phyloP scores from a whole-genome alignment of 2,113 vertebrate species.

The Bettongia penicillata region DNA sequence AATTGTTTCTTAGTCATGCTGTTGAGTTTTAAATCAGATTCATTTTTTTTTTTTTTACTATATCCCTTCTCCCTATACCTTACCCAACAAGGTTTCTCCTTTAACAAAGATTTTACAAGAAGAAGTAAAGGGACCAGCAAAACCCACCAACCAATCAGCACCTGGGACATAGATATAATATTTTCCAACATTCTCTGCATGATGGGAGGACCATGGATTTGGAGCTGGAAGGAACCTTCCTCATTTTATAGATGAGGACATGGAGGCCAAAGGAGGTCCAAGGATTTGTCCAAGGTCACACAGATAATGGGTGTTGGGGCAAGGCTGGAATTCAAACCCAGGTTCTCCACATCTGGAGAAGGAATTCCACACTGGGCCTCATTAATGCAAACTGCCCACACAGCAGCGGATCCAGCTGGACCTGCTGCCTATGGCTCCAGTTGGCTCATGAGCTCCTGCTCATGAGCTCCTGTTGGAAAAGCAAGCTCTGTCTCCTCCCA shows the following conservation, averaged over 20 bases:
- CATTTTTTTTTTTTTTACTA: neutral
- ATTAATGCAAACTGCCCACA: neutral
- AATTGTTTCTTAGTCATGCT: neutral
- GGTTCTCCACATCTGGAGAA: neutral
- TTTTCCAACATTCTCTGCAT: neutral
- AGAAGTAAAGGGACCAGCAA: neutral
- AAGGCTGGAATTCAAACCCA: neutral
- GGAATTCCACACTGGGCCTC: neutral
- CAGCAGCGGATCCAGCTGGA: neutral
- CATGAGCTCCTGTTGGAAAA: no score
- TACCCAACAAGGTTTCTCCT: neutral
- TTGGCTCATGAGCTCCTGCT: neutral
- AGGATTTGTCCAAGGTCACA: neutral
- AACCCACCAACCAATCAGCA: neutral
- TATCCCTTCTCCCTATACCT: neutral
- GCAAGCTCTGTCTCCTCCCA: neutral
- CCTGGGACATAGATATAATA: neutral
- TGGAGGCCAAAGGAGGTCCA: neutral
- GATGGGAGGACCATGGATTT: neutral
- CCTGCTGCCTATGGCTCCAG: neutral
- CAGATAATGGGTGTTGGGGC: neutral
- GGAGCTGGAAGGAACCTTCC: neutral
- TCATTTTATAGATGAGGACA: neutral
- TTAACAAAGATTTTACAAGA: neutral
- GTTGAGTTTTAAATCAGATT: neutral